A percentile compares a stretch with the other conserved stretches of the same genome.
Evolutionary conservation across 64 coral and sea anemone species (phyloP).

Genomic region (Anthopleura sola): DNA sequence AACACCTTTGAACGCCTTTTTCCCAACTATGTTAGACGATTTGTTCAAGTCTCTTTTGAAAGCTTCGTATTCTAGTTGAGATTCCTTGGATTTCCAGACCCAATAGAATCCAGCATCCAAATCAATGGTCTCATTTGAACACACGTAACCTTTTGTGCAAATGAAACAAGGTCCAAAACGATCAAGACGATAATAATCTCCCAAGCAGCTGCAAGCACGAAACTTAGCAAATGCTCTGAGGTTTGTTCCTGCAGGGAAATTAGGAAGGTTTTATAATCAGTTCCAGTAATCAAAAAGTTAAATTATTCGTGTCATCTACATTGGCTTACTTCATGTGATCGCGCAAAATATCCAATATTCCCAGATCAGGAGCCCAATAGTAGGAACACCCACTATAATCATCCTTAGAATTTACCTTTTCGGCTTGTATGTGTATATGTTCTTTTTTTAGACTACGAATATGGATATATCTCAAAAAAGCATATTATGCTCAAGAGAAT

Average conservation of each 20-base stretch:
- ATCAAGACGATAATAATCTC: slow-evolving; percentile 33
- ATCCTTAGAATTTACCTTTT: too few relatives aligned
- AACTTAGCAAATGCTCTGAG: slow-evolving; percentile 4
- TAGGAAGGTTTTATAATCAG: too few relatives aligned
- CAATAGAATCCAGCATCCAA: not conserved
- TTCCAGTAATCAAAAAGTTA: too few relatives aligned
- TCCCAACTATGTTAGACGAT: not conserved
- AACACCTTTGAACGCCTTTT: not conserved
- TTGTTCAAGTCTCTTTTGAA: slow-evolving; percentile 10
- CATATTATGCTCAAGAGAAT: too few relatives aligned
- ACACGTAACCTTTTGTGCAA: not conserved
- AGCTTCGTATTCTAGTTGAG: not conserved
- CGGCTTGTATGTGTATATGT: too few relatives aligned
- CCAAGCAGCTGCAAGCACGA: slow-evolving; percentile 31
- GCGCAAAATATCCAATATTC: too few relatives aligned
- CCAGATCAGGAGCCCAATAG: too few relatives aligned
- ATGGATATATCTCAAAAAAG: too few relatives aligned
- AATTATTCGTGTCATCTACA: not conserved
- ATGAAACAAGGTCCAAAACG: slow-evolving; percentile 36
- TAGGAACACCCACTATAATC: too few relatives aligned
- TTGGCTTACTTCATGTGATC: too few relatives aligned
- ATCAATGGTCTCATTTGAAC: slow-evolving; percentile 24
- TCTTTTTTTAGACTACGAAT: too few relatives aligned
- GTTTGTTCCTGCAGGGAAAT: not conserved
- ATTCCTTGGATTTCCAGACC: not conserved